Percentiles rank a stretch among this genome's conserved stretches.
Conservation (phyloP, 2,888 invertebrate genomes). For the Clusia tigrina region DNA sequence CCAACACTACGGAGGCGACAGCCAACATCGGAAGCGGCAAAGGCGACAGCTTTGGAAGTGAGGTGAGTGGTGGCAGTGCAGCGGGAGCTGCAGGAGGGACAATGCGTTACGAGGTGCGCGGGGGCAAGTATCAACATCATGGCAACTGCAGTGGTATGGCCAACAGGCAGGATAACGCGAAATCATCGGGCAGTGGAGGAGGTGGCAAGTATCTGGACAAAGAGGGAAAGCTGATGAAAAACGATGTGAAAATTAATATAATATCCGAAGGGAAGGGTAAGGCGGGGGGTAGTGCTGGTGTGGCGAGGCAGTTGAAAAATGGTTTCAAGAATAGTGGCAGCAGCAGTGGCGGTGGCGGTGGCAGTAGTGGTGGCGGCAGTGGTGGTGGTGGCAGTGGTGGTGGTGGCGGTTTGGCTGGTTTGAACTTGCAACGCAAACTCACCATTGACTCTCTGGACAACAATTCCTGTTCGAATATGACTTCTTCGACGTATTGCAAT, state of each 20-base stretch:
- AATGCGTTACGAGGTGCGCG: constrained; percentile 25
- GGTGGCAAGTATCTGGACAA: constrained; percentile 40
- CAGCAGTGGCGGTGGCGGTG: not conserved
- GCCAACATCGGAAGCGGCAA: constrained; percentile 44
- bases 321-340: constrained; percentile 22
- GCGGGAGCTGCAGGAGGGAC: not conserved
- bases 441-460: constrained; percentile 53
- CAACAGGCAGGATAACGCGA: constrained; percentile 36
- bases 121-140: constrained; percentile 34
- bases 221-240: constrained; percentile 49
- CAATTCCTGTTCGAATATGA: constrained; percentile 61
- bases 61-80: constrained; percentile 6
- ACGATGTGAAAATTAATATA: constrained; percentile 58
- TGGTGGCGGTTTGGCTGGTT: constrained; percentile 1
- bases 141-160: constrained; percentile 35
- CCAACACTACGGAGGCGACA: constrained; percentile 55
- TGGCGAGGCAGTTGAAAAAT: constrained; percentile 20
- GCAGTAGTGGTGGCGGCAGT: constrained; percentile 13
- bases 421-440: constrained; percentile 38
- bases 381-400: constrained; percentile 8
- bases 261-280: constrained; percentile 54
- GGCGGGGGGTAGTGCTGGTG: constrained; percentile 13
- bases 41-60: constrained; percentile 18
- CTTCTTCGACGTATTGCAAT: constrained; percentile 59
- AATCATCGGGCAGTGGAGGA: not conserved